Percentiles rank a stretch among this genome's conserved stretches.
phyloP scores from a whole-genome alignment of 2,797 vertebrate genomes.

The Ptychobarbus kaznakovi region DNA sequence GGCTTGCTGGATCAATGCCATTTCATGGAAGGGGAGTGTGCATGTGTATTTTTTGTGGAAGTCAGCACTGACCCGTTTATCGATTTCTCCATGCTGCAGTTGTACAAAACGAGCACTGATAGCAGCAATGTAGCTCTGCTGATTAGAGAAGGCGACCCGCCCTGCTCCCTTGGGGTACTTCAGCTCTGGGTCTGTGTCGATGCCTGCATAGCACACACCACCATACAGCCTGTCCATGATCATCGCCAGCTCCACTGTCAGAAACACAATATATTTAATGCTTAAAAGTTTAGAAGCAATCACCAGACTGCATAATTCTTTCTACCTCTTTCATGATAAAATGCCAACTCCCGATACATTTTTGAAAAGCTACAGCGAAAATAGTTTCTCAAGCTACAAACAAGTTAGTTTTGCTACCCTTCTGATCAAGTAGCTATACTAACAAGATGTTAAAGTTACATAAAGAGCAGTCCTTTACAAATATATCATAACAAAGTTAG shows the following conservation, averaged over 20 bases:
- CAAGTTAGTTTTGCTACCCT: background rate
- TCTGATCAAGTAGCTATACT: background rate
- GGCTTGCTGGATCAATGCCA: background rate
- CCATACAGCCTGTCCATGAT: conserved; percentile 99
- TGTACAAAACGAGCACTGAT: conserved; percentile 99
- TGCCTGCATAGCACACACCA: conserved; percentile 98
- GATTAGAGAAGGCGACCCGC: conserved; percentile 99
- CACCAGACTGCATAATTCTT: background rate
- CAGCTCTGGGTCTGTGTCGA: conserved; percentile 98
- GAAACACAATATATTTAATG: background rate
- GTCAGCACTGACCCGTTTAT: conserved; percentile 94
- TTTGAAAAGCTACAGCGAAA: background rate
- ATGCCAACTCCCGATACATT: background rate
- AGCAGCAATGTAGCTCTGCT: conserved; percentile 99
- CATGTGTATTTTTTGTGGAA: conserved; percentile 37
- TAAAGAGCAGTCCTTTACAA: background rate
- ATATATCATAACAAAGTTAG: background rate
- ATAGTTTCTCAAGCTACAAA: background rate
- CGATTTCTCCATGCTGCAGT: conserved; percentile 99
- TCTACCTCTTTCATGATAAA: background rate
- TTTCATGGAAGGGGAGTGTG: conserved; percentile 22
- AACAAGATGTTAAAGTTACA: background rate
- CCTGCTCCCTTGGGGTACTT: conserved; percentile 99
- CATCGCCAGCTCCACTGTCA: conserved; percentile 97
- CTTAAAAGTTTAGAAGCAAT: background rate